phyloP scores from a whole-genome alignment of 2,113 vertebrate genomes.

The Mirounga angustirostris region DNA sequence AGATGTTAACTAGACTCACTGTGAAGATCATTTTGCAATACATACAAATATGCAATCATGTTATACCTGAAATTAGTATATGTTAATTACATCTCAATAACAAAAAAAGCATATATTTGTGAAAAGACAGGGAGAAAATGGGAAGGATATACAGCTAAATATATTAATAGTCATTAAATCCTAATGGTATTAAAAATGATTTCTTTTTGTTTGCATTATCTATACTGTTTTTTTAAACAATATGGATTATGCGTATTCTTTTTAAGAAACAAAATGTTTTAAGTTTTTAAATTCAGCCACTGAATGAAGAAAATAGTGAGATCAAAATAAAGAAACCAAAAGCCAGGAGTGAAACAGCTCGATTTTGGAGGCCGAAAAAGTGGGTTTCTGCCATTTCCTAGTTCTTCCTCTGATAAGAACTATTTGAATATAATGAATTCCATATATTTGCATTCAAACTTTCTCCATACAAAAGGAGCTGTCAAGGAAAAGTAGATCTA shows the following conservation, averaged over 20 bases:
- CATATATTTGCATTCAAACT: background rate
- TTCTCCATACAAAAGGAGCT: slow-evolving; percentile 14
- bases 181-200: background rate
- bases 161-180: background rate
- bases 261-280: background rate
- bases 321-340: background rate
- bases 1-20: background rate
- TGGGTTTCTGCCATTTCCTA: background rate
- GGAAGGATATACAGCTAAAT: background rate
- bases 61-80: background rate
- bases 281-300: background rate
- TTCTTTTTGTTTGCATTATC: background rate
- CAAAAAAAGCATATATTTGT: background rate
- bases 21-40: background rate
- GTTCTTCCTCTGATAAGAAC: background rate
- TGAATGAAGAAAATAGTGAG: background rate
- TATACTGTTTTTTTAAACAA: background rate
- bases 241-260: background rate
- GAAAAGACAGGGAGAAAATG: background rate
- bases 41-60: background rate
- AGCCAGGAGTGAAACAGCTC: background rate
- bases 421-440: background rate
- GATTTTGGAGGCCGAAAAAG: background rate
- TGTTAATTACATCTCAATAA: background rate
- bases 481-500: background rate